Evolutionary conservation across 1,140 invertebrate genomes (phyloP).

Genomic region (Euwallacea fornicatus): DNA sequence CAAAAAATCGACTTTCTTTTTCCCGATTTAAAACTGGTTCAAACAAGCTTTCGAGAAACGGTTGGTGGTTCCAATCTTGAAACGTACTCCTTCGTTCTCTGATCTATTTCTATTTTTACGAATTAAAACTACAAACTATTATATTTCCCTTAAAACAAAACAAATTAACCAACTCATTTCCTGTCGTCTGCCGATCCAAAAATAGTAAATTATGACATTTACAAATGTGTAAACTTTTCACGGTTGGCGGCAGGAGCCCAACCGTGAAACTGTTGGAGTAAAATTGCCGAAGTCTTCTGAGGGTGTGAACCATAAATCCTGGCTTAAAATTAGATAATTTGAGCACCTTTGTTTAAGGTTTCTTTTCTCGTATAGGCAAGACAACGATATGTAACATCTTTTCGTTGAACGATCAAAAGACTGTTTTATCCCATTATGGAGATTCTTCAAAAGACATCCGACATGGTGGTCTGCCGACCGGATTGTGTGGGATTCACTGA

Average conservation of each 20-base stretch:
- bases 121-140: neutral
- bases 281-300: constrained; percentile 13
- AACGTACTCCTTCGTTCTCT: no score
- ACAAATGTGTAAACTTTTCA: constrained; percentile 18
- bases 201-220: constrained; percentile 34
- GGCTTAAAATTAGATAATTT: constrained; percentile 23
- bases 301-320: constrained; percentile 23
- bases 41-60: no score
- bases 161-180: constrained; percentile 25
- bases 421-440: no score
- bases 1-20: no score
- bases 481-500: no score
- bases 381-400: no score
- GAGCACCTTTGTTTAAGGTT: constrained; percentile 4
- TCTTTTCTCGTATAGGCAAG: neutral
- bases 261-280: constrained; percentile 22
- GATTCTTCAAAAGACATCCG: no score
- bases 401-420: no score
- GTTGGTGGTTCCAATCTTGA: no score
- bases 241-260: constrained; percentile 14
- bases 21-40: no score
- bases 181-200: constrained; percentile 10
- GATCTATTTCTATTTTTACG: no score
- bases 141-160: constrained; percentile 7
- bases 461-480: no score